Percentiles rank a stretch among this genome's conserved stretches.
Evolutionary conservation across 2,797 vertebrate species (phyloP).

Genomic region (Spinus olivaceus): DNA sequence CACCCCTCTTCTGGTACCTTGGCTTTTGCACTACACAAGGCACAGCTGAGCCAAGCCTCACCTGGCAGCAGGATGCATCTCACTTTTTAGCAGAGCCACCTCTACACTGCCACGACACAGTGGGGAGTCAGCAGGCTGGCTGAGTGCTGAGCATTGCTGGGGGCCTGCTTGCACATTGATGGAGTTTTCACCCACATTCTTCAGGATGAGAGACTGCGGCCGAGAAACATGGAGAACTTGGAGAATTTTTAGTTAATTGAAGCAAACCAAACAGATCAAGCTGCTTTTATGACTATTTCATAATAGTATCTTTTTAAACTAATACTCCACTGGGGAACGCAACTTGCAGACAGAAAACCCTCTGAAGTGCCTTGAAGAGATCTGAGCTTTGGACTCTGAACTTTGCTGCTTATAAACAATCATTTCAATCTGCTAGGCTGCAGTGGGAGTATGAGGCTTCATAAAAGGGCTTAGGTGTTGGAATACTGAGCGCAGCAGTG

Average conservation of each 20-base stretch:
- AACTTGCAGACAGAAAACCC: conserved; percentile 33
- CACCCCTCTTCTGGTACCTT: neutral
- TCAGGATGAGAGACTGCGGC: neutral
- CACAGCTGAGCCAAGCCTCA: neutral
- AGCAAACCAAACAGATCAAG: conserved; percentile 42
- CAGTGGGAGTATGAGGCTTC: conserved; percentile 60
- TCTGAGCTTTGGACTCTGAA: conserved; percentile 47
- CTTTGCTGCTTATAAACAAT: conserved; percentile 54
- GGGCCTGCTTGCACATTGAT: neutral
- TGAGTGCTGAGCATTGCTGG: neutral
- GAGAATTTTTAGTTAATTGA: conserved; percentile 19
- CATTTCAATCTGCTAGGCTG: conserved; percentile 26
- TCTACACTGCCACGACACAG: neutral
- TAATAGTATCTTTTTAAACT: conserved; percentile 47
- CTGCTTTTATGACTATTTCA: conserved; percentile 41
- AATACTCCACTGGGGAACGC: conserved; percentile 35
- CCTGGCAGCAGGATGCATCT: conserved; percentile 1
- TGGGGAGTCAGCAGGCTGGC: neutral
- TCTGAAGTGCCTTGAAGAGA: conserved; percentile 55
- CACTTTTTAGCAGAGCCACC: conserved; percentile 36
- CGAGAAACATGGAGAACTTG: neutral
- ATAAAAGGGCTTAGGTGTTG: conserved; percentile 53
- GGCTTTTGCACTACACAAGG: neutral
- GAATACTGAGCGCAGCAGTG: conserved; percentile 41
- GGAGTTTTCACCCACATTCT: neutral